phyloP scores from a whole-genome alignment of 2,113 vertebrate genomes.

The Gopherus evgoodei region DNA sequence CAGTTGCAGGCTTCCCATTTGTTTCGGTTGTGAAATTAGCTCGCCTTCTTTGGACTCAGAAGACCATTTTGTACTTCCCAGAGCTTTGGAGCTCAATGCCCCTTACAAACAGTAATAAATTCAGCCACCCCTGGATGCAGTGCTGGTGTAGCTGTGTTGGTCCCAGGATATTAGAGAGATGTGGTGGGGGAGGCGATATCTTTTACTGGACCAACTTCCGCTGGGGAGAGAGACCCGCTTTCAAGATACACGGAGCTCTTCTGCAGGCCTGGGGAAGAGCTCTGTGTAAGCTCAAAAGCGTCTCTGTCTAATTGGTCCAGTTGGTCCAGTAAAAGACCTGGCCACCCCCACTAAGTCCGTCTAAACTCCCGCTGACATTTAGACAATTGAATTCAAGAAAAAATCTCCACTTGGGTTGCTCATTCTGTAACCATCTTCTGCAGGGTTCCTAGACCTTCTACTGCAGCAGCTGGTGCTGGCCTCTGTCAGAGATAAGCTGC shows the following conservation, averaged over 20 bases:
- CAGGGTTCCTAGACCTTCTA: not conserved
- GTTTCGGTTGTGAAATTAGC: not conserved
- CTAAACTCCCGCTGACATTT: not conserved
- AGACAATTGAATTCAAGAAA: not conserved
- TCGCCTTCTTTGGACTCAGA: not conserved
- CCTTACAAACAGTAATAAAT: not conserved
- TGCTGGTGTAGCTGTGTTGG: too few relatives aligned
- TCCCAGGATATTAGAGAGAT: not conserved
- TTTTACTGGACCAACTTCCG: not conserved
- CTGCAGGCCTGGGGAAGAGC: too few relatives aligned
- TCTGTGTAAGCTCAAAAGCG: too few relatives aligned
- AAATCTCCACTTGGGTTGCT: not conserved
- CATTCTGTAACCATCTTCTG: not conserved
- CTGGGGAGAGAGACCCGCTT: not conserved
- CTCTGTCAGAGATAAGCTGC: not conserved
- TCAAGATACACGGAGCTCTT: not conserved
- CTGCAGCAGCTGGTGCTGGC: not conserved
- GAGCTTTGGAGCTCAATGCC: not conserved
- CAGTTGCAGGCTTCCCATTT: not conserved
- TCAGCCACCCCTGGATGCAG: too few relatives aligned
- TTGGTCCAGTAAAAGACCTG: not conserved
- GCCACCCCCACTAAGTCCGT: accelerated
- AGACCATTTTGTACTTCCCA: too few relatives aligned
- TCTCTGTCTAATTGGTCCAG: too few relatives aligned
- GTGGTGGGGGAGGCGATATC: not conserved